A percentile compares a stretch with the other conserved stretches of the same genome.
These are phyloP conservation scores for Lasius fuliginosus DNA, from an alignment of 2,888 invertebrate species.

Conservation along the genomic window DNA sequence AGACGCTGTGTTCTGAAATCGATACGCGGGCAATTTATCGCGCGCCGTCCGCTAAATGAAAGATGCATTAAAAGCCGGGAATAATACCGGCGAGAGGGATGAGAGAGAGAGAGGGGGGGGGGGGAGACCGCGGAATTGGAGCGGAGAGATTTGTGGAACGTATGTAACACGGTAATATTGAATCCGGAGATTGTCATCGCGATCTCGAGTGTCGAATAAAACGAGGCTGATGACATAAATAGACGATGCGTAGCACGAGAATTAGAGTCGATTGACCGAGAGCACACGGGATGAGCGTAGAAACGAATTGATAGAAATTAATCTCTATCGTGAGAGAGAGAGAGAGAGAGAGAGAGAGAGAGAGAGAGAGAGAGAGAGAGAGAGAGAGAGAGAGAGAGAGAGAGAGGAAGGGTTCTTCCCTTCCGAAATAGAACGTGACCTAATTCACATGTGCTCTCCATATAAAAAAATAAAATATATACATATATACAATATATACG, in stretches of 20 bases:
- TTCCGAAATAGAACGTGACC: constrained; percentile 47
- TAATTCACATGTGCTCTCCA: constrained; percentile 36
- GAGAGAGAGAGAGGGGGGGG: too few species aligned
- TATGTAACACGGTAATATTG: neutral
- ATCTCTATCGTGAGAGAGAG: neutral
- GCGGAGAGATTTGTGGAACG: neutral
- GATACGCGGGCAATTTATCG: constrained; percentile 49
- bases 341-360: neutral
- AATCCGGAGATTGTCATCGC: neutral
- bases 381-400: too few species aligned
- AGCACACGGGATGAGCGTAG: neutral
- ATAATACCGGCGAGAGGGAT: neutral
- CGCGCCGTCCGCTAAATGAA: constrained; percentile 34
- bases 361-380: neutral
- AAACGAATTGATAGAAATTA: constrained; percentile 14
- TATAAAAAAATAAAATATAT: neutral
- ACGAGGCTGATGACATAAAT: constrained; percentile 3
- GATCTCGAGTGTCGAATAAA: neutral
- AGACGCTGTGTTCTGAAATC: constrained; percentile 85
- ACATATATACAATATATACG: too few species aligned
- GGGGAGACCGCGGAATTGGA: neutral
- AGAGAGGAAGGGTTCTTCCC: too few species aligned
- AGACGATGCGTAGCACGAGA: neutral
- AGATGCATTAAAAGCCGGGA: constrained; percentile 46
- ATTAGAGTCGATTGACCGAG: constrained; percentile 4